A percentile compares a stretch with the other conserved stretches of the same genome.
These are phyloP conservation scores for Cepaea hortensis DNA, from an alignment of 2,888 invertebrate species.

Conservation along the genomic window DNA sequence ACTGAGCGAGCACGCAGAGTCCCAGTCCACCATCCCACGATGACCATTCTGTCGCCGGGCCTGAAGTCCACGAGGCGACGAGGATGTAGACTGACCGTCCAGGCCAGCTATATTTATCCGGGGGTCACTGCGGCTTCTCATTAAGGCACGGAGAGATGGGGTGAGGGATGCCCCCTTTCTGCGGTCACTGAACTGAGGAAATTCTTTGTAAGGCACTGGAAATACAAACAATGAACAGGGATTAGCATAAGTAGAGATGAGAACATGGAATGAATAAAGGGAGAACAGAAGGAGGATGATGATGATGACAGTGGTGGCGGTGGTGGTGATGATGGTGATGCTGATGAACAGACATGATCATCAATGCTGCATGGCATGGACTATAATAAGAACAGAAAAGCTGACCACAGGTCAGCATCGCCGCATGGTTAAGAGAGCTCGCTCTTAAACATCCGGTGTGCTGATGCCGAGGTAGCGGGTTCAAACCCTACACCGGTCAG, in stretches of 20 bases:
- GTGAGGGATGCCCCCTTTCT: slow-evolving; percentile 77
- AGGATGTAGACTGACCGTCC: slow-evolving; percentile 43
- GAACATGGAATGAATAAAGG: background rate
- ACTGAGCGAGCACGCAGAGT: slow-evolving; percentile 71
- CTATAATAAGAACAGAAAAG: no score
- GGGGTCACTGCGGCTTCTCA: slow-evolving; percentile 78
- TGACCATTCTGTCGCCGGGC: background rate
- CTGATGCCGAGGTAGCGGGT: no score
- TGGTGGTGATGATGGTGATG: background rate
- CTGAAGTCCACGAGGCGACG: background rate
- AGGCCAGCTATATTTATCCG: slow-evolving; percentile 76
- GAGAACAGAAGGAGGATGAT: background rate
- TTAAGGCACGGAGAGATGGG: slow-evolving; percentile 72
- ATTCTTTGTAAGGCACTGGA: slow-evolving; percentile 97
- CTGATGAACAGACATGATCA: background rate
- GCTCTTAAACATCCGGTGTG: no score
- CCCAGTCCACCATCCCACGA: slow-evolving; percentile 45
- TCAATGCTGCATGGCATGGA: no score
- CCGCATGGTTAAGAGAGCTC: no score
- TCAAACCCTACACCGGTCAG: no score
- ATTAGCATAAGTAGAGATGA: background rate
- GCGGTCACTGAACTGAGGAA: slow-evolving; percentile 96
- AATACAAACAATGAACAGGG: background rate
- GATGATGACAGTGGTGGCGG: background rate
- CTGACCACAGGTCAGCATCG: no score